Percentiles rank a stretch among this genome's conserved stretches.
Evolutionary conservation across 2,113 vertebrate genomes (phyloP).

Genomic region (Gambusia holbrooki): DNA sequence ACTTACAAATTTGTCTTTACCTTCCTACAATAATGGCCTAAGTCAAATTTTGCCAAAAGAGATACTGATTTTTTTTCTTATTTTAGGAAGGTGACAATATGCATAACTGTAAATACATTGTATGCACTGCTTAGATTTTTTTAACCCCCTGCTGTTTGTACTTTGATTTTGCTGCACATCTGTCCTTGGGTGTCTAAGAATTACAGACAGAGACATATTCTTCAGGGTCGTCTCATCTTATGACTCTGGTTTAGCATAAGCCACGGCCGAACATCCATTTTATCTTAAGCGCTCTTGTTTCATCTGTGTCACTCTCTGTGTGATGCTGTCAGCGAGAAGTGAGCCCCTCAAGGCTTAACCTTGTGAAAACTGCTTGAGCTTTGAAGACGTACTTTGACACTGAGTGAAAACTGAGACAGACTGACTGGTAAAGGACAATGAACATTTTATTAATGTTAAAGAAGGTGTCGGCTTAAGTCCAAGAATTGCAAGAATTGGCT

Average conservation of each 20-base stretch:
- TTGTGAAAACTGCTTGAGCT: slow-evolving; percentile 52
- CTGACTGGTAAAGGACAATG: slow-evolving; percentile 16
- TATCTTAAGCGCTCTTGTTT: slow-evolving; percentile 23
- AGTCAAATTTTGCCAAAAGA: no score
- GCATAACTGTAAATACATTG: slow-evolving; percentile 33
- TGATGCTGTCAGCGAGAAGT: slow-evolving; percentile 40
- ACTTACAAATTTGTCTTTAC: background rate
- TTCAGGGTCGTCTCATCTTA: slow-evolving; percentile 22
- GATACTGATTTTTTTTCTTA: no score
- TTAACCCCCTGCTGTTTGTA: slow-evolving; percentile 22
- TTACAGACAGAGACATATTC: slow-evolving; percentile 22
- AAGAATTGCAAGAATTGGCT: background rate
- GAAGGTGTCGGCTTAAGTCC: slow-evolving; percentile 6
- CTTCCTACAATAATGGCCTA: no score
- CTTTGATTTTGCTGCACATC: slow-evolving; percentile 40
- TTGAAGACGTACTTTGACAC: slow-evolving; percentile 14
- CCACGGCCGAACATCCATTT: slow-evolving; percentile 42
- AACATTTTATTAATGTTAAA: slow-evolving; percentile 20
- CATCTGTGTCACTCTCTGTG: slow-evolving; percentile 6
- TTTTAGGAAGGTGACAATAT: background rate
- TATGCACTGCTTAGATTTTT: slow-evolving; percentile 36
- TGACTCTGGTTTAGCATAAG: slow-evolving; percentile 39
- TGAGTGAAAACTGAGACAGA: slow-evolving; percentile 28
- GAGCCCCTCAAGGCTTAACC: slow-evolving; percentile 45
- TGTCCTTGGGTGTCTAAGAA: slow-evolving; percentile 26